These are phyloP conservation scores for Diarsia brunnea DNA, from an alignment of 2,888 invertebrate species.

Conservation along the genomic window DNA sequence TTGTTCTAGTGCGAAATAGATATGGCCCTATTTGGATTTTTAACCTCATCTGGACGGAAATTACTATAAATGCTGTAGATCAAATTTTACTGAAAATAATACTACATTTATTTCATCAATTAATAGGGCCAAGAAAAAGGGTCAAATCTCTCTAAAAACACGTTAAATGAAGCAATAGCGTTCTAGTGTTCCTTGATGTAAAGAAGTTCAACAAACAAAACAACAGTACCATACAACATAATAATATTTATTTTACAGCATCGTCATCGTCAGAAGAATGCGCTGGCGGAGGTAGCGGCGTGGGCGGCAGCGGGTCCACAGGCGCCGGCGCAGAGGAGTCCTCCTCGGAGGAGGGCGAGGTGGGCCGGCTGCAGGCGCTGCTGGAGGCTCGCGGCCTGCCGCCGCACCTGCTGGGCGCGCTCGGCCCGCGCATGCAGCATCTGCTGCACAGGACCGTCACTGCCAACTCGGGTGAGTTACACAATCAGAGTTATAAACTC, in stretches of 20 bases:
- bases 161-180: no score
- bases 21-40: no score
- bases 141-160: no score
- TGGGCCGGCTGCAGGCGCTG: constrained; percentile 98
- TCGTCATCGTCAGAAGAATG: constrained; percentile 85
- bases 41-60: no score
- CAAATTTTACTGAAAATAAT: no score
- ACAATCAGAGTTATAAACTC: no score
- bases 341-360: constrained; percentile 96
- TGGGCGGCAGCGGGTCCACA: constrained; percentile 79
- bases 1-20: neutral
- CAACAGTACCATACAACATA: no score
- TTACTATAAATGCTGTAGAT: no score
- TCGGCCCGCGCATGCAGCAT: constrained; percentile 99
- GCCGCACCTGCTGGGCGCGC: constrained; percentile 98
- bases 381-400: constrained; percentile 98
- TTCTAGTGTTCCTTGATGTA: neutral
- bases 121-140: no score
- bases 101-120: no score
- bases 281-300: constrained; percentile 72
- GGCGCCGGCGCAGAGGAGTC: constrained; percentile 85
- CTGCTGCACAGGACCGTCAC: constrained; percentile 98
- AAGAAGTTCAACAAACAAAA: neutral
- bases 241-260: constrained; percentile 64
- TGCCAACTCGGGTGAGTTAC: constrained; percentile 88